Conservation (phyloP, 2,113 vertebrate genomes). For the Dendropsophus ebraccatus region DNA sequence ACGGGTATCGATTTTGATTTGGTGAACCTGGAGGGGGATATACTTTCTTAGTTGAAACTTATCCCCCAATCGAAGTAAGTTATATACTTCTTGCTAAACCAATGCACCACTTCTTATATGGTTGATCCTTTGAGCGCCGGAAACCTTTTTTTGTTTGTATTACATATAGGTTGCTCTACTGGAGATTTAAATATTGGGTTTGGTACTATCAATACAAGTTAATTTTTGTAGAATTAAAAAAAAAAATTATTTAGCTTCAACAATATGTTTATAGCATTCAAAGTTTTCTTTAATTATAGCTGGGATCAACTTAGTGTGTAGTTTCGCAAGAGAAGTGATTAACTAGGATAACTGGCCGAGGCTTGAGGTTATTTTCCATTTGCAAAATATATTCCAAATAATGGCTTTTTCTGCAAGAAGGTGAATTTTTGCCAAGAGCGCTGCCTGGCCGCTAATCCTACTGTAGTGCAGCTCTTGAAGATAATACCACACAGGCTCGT, state of each 20-base stretch:
- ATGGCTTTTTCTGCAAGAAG: not conserved
- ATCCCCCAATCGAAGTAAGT: too few relatives aligned
- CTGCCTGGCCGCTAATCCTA: conserved; percentile 13
- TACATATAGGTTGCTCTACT: too few relatives aligned
- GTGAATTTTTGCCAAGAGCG: not conserved
- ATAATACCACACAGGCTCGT: conserved; percentile 10
- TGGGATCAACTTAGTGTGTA: not conserved
- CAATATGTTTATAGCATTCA: not conserved
- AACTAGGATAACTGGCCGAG: not conserved
- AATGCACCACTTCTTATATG: too few relatives aligned
- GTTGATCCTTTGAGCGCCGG: too few relatives aligned
- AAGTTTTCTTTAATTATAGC: not conserved
- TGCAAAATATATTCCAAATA: conserved; percentile 18
- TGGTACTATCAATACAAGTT: not conserved
- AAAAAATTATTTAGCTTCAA: not conserved
- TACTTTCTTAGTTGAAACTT: too few relatives aligned
- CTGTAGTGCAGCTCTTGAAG: conserved; percentile 2
- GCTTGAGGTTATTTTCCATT: not conserved
- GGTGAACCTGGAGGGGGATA: too few relatives aligned
- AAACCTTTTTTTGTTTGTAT: too few relatives aligned
- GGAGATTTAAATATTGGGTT: not conserved
- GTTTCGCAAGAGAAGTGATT: not conserved
- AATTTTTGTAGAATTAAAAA: not conserved
- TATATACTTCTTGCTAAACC: too few relatives aligned
- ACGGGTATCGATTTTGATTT: too few relatives aligned